Conservation (phyloP, 2,888 invertebrate species). For the Opisthograptis luteolata region DNA sequence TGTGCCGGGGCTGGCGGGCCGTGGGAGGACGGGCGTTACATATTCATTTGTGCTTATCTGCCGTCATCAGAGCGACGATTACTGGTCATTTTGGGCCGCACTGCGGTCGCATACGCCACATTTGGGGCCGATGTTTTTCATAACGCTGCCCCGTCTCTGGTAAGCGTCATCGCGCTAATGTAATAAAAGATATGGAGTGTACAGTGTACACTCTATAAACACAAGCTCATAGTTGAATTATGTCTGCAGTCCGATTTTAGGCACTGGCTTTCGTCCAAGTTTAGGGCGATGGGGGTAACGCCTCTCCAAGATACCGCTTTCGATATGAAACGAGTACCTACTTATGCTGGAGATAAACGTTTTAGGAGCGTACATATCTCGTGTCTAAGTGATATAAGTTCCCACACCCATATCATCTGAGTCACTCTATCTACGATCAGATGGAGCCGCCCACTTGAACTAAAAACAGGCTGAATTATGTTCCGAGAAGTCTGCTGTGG, state of each 20-base stretch:
- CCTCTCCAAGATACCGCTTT: slow-evolving; percentile 55
- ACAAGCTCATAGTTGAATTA: slow-evolving; percentile 60
- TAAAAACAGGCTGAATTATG: slow-evolving; percentile 64
- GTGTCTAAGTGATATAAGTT: slow-evolving; percentile 62
- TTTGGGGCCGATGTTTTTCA: slow-evolving; percentile 55
- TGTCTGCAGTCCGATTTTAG: slow-evolving; percentile 68
- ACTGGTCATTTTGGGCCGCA: slow-evolving; percentile 66
- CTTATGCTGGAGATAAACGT: slow-evolving; percentile 61
- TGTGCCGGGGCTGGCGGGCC: slow-evolving; percentile 63
- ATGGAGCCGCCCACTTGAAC: slow-evolving; percentile 68
- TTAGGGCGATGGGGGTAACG: slow-evolving; percentile 56
- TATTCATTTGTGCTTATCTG: slow-evolving; percentile 81
- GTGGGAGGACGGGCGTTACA: slow-evolving; percentile 78
- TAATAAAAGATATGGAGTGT: slow-evolving; percentile 61
- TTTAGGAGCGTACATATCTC: slow-evolving; percentile 52
- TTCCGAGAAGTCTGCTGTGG: slow-evolving; percentile 57
- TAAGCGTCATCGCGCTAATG: slow-evolving; percentile 52
- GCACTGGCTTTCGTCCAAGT: slow-evolving; percentile 73
- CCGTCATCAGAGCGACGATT: slow-evolving; percentile 70
- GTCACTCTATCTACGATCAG: slow-evolving; percentile 69
- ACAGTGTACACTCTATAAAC: slow-evolving; percentile 49
- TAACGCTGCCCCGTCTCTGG: slow-evolving; percentile 57
- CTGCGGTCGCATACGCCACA: slow-evolving; percentile 62
- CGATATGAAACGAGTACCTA: slow-evolving; percentile 62
- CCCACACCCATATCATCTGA: slow-evolving; percentile 75